These are phyloP conservation scores for Andrena minutula DNA, from an alignment of 2,888 invertebrate species.

Conservation along the genomic window DNA sequence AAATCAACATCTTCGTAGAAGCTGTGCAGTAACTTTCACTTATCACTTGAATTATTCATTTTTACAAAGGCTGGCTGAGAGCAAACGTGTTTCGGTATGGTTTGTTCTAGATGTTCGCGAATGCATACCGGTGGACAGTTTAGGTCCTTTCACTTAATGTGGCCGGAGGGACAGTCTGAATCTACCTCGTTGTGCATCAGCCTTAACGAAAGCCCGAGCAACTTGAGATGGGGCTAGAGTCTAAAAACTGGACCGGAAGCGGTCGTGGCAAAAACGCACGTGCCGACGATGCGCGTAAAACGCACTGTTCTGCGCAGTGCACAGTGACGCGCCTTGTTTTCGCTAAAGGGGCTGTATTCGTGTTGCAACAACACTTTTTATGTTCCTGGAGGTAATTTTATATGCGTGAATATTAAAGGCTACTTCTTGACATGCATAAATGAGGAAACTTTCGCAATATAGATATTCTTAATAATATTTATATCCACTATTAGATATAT, in stretches of 20 bases:
- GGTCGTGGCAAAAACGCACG: slow-evolving; percentile 73
- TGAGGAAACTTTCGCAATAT: neutral
- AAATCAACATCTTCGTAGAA: neutral
- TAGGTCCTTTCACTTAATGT: slow-evolving; percentile 9
- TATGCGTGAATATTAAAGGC: slow-evolving; percentile 13
- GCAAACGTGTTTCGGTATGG: neutral
- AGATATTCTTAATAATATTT: too few relatives aligned
- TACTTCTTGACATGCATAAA: neutral
- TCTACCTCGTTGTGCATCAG: slow-evolving; percentile 48
- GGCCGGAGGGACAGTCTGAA: slow-evolving; percentile 25
- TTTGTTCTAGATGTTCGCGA: neutral
- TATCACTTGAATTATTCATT: neutral
- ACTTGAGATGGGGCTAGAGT: slow-evolving; percentile 37
- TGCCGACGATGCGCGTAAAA: slow-evolving; percentile 64
- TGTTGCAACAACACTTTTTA: slow-evolving; percentile 22
- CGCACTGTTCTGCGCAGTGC: slow-evolving; percentile 44
- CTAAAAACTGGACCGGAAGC: slow-evolving; percentile 79
- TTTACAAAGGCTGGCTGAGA: neutral
- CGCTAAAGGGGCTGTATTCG: slow-evolving; percentile 34
- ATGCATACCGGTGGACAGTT: neutral
- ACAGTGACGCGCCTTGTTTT: slow-evolving; percentile 71
- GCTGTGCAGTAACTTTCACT: neutral
- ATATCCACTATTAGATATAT: too few relatives aligned
- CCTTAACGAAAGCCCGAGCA: slow-evolving; percentile 50
- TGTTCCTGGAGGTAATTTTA: slow-evolving; percentile 12